Conservation (phyloP, 2,113 vertebrate genomes). For the Chascanopsetta lugubris region DNA sequence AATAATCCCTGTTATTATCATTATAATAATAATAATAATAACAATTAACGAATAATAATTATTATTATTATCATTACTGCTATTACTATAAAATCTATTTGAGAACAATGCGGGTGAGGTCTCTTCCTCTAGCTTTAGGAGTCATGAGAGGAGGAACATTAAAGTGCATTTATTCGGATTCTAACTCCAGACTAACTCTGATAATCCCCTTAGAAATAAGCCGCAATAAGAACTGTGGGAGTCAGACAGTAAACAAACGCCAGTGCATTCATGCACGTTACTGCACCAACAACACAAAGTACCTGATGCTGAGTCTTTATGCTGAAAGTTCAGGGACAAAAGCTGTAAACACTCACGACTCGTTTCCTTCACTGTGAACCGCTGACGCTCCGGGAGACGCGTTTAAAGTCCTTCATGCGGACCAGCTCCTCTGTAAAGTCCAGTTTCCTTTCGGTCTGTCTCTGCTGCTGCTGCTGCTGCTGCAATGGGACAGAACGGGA, state of each 20-base stretch:
- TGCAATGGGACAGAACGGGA: constrained; percentile 1
- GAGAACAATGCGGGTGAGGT: neutral
- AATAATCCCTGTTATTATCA: too few relatives aligned
- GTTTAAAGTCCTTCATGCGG: constrained; percentile 43
- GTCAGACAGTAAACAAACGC: neutral
- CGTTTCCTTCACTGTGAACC: constrained; percentile 20
- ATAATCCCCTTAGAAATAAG: constrained; percentile 16
- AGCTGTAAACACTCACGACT: constrained; percentile 35
- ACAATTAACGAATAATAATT: too few relatives aligned
- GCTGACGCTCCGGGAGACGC: neutral
- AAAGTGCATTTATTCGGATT: neutral
- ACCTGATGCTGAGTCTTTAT: constrained; percentile 4
- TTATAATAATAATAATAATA: too few relatives aligned
- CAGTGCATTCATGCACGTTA: neutral
- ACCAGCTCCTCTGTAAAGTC: neutral
- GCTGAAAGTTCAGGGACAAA: constrained; percentile 10
- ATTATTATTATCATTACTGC: too few relatives aligned
- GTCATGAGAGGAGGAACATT: neutral
- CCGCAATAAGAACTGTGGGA: neutral
- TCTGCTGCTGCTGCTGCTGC: neutral
- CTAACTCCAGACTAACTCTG: neutral
- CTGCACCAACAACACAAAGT: neutral
- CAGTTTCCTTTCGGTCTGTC: neutral
- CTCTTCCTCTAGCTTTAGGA: neutral
- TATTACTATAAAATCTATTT: neutral